These are phyloP conservation scores for Machaerirhynchus nigripectus DNA, from an alignment of 2,113 vertebrate genomes.

Conservation along the genomic window DNA sequence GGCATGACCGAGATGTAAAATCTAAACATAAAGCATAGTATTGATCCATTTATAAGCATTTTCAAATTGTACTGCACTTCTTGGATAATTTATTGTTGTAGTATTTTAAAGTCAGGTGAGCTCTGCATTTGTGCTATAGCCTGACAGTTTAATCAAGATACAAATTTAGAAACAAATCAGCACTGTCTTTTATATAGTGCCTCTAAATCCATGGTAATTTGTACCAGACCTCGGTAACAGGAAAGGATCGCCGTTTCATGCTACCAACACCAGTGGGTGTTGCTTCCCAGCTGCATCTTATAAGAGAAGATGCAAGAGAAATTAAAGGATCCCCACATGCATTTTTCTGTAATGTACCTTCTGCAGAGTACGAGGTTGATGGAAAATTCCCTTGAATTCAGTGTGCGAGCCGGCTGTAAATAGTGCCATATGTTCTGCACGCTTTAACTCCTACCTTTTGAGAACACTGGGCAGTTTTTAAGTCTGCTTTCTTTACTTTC, in stretches of 20 bases:
- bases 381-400: conserved; percentile 23
- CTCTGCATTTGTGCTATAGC: neutral
- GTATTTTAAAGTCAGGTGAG: conserved; percentile 32
- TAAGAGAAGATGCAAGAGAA: conserved; percentile 49
- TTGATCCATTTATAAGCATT: neutral
- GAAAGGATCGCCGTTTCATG: neutral
- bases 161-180: conserved; percentile 68
- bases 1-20: neutral
- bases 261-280: conserved; percentile 13
- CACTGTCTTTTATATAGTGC: conserved; percentile 60
- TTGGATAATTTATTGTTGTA: conserved; percentile 22
- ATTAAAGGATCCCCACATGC: conserved; percentile 24
- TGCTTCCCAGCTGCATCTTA: conserved; percentile 43
- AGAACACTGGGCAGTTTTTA: neutral
- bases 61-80: neutral
- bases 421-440: neutral
- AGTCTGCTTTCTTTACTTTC: neutral
- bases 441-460: neutral
- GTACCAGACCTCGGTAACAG: conserved; percentile 47
- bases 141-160: conserved; percentile 67
- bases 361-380: neutral
- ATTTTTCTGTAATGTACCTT: conserved; percentile 36
- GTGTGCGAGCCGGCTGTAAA: neutral
- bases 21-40: neutral
- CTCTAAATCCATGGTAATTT: conserved; percentile 61